Evolutionary conservation across 2,797 vertebrate species (phyloP), one percentile per base, ranked within the genome.

Genomic region (Etheostoma perlongum): DNA sequence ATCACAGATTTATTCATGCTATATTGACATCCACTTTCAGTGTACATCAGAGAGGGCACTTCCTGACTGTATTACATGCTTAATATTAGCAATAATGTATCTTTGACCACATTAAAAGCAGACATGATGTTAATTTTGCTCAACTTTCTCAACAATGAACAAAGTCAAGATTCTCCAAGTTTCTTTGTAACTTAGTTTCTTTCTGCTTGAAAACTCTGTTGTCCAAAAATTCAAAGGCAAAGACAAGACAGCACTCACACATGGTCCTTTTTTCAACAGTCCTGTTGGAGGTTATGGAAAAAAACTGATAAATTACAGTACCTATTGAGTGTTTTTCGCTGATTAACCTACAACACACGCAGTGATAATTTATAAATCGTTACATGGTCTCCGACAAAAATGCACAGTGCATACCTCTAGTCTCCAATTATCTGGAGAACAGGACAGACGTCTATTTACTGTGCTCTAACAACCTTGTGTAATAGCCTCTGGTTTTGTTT

Each of bases 401-500:
- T 33, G 36, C 47, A 67, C 46, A 55, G 13, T 46, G 74, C 74
- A 79, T 79, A 85, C 58, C 75, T 76, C 54, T 40, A 68, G 75
- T 76, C 57, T 81, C 67, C 52, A 79, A 84, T 88, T 81, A 85
- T 73, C 63, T 55, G 16, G 49, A 76, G 52, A 76, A 66, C 58
- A 81, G 18, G 71, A 44, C 42, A 42, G 62, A 69, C 1, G 18
- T 70, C 55, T 74, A 12, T 79, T 85, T 78, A 74, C 72, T 67
- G 82, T 61, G 64, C 70, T 59, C 70, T 77, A 76, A 82, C 82
- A 71, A 76, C 44, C 42, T 54, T 0, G 33, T 78, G 75, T 88
- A 89, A 90, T 79, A 49, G 85, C 85, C 65, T 68, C 82, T 81
- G 81, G 48, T 76, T 81, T 65, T 82, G 76, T 83, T 88, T 78